Evolutionary conservation across 2,797 vertebrate species (phyloP).

Genomic region (Macropodus opercularis): DNA sequence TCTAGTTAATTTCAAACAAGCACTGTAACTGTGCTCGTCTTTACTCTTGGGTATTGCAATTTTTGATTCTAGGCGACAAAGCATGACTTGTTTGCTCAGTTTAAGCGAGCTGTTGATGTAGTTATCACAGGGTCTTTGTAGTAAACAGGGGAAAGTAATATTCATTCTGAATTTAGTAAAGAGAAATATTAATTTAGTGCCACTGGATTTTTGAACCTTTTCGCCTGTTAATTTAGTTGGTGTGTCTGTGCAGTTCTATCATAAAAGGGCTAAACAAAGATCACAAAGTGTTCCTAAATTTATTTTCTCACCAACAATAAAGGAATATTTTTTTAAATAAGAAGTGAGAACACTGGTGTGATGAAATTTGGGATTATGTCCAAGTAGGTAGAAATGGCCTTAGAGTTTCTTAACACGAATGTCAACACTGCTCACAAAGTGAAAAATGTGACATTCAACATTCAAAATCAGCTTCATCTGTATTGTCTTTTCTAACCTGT

Average conservation of each 20-base stretch:
- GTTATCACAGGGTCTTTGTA: conserved; percentile 15
- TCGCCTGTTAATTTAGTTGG: conserved; percentile 40
- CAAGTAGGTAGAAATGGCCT: conserved; percentile 23
- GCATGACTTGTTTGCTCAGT: conserved; percentile 11
- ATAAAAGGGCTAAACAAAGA: conserved; percentile 62
- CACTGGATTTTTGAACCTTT: conserved; percentile 31
- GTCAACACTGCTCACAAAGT: conserved; percentile 14
- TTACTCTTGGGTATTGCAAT: conserved; percentile 30
- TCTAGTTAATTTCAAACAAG: conserved; percentile 31
- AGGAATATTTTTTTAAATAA: conserved; percentile 52
- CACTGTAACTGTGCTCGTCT: conserved; percentile 25
- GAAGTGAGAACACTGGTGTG: conserved; percentile 35
- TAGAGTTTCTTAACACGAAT: neutral
- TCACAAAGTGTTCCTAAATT: conserved; percentile 62
- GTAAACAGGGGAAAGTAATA: neutral
- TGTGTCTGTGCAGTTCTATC: conserved; percentile 39
- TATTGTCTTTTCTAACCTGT: conserved; percentile 40
- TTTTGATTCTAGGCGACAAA: conserved; percentile 57
- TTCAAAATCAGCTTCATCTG: conserved; percentile 17
- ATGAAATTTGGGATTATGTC: conserved; percentile 38
- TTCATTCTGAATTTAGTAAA: conserved; percentile 22
- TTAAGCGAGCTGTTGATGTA: conserved; percentile 16
- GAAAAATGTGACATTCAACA: conserved; percentile 22
- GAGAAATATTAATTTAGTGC: conserved; percentile 17
- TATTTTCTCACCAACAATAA: conserved; percentile 47